phyloP scores from a whole-genome alignment of 2,113 vertebrate species.

The Alethe diademata region DNA sequence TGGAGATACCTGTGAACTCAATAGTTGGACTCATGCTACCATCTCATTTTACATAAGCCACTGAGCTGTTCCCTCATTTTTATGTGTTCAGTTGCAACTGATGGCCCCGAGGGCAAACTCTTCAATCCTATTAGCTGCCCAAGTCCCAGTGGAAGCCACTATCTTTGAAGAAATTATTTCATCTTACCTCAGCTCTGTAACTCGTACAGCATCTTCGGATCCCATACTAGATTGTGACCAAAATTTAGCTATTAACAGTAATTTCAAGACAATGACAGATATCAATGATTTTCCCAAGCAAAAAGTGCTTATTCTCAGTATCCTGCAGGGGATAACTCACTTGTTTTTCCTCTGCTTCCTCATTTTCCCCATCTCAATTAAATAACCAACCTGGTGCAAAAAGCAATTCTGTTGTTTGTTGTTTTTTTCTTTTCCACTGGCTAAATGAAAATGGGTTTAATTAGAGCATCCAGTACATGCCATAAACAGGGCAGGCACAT shows the following conservation, averaged over 20 bases:
- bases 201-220: background rate
- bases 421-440: background rate
- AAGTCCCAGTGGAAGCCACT: constrained; percentile 8
- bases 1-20: background rate
- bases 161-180: constrained; percentile 35
- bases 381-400: constrained; percentile 1
- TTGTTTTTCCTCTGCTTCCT: background rate
- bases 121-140: constrained; percentile 18
- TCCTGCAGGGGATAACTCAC: constrained; percentile 3
- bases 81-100: background rate
- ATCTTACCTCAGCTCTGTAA: background rate
- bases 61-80: constrained; percentile 36
- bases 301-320: constrained; percentile 10
- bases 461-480: constrained; percentile 12
- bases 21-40: background rate
- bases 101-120: background rate
- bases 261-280: constrained; percentile 8
- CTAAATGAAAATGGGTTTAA: constrained; percentile 51
- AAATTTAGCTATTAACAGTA: constrained; percentile 11
- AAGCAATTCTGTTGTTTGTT: background rate
- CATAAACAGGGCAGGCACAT: background rate
- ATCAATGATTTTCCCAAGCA: constrained; percentile 21
- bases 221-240: background rate
- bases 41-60: constrained; percentile 34
- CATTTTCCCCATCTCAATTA: constrained; percentile 41